Evolutionary conservation across 92 coral and sea anemone species (phyloP).

Genomic region (Siderastrea siderea): DNA sequence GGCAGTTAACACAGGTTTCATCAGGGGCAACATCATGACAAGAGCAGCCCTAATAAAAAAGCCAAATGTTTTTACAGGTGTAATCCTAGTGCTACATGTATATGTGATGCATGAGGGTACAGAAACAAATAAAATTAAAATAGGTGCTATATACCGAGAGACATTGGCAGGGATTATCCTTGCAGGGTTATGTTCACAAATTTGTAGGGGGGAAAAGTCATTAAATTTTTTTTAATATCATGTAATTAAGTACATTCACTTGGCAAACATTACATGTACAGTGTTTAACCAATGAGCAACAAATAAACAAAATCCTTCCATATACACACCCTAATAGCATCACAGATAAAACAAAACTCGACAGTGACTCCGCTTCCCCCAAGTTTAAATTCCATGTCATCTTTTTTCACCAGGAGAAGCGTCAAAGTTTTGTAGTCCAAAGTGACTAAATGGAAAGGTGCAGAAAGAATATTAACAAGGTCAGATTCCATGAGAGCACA

Average conservation of each 20-base stretch:
- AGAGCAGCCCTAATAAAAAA: constrained; percentile 28
- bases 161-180: no score
- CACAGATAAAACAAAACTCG: constrained; percentile 54
- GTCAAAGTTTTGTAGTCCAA: constrained; percentile 48
- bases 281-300: no score
- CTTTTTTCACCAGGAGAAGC: constrained; percentile 37
- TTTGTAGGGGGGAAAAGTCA: no score
- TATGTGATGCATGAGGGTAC: no score
- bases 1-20: constrained; percentile 53
- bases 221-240: no score
- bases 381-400: constrained; percentile 45
- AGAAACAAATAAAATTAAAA: no score
- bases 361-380: constrained; percentile 45
- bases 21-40: constrained; percentile 61
- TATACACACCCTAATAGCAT: constrained; percentile 48
- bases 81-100: not conserved
- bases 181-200: no score
- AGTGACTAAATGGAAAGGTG: constrained; percentile 28
- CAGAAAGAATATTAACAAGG: no score
- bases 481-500: not conserved
- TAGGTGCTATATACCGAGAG: no score
- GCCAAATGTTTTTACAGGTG: not conserved
- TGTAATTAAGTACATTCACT: no score
- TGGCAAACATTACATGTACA: no score
- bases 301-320: not conserved